Evolutionary conservation across 2,113 vertebrate genomes (phyloP), one percentile per base, ranked within the genome.

Genomic region (Piaya cayana): DNA sequence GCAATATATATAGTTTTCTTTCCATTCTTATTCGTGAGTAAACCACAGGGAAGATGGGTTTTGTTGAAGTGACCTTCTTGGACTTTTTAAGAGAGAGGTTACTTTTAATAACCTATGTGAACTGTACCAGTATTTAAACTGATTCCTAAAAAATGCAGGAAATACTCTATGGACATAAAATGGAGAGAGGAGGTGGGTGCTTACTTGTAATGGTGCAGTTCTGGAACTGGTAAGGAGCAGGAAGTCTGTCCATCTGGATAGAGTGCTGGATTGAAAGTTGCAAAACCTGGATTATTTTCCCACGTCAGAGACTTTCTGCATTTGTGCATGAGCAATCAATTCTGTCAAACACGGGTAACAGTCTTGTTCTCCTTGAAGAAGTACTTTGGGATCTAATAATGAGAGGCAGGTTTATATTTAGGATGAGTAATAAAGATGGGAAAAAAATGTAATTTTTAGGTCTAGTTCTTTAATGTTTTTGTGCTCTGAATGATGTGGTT

Each of bases 1-100:
- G 8, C 32, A 25, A 82, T 26, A 7, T 47, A 20, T 63, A 26
- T 70, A 14, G 18, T 30, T 85, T 78, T 70, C 10, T 72, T 92
- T 67, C 47, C 7, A 30, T 68, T 17, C 12, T 72, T 62, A 43
- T 64, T 91, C 27, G 53, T 75, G 32, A 39, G 21, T 65, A 45
- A 74, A 11, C 36, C 18, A 8, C 65, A 0, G 0, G 43, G 45
- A 88, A 86, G 68, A 39, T 2, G n/a, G 4, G 1, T 58, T 91
- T 81, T 76, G 8, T 62, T 15, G 3, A 17, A 5, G 43, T 69
- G 30, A 77, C 36, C 8, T 60, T 71, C 11, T 49, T 82, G 47
- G 21, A 36, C 32, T 69, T 20, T 60, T 56, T 58, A 75, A 59
- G 76, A 56, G 47, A 71, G 49, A 53, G 23, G 18, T 30, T 12